Conservation (phyloP, 2,113 vertebrate genomes). For the Coregonus clupeaformis region DNA sequence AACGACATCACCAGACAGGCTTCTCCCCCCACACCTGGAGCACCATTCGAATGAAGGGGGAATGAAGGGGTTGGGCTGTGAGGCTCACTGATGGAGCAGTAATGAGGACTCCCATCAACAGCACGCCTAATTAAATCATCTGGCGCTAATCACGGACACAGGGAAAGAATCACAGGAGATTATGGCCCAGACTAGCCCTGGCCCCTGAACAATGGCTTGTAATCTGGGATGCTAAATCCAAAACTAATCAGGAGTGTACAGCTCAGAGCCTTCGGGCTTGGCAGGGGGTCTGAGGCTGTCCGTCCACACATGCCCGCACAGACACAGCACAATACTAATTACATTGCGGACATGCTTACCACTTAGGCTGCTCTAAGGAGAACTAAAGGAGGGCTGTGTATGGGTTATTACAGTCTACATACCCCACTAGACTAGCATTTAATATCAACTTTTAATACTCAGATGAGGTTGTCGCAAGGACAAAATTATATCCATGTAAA, state of each 20-base stretch:
- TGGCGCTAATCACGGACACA: conserved; percentile 57
- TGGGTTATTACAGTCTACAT: not conserved
- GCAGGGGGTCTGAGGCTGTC: conserved; percentile 15
- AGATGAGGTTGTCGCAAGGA: not conserved
- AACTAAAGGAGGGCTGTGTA: not conserved
- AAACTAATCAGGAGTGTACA: conserved; percentile 57
- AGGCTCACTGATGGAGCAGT: not conserved
- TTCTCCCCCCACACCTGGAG: too few relatives aligned
- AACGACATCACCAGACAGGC: too few relatives aligned
- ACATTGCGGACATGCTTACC: not conserved
- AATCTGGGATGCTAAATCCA: conserved; percentile 70
- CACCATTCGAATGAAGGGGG: too few relatives aligned
- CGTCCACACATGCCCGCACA: not conserved
- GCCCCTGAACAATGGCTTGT: conserved; percentile 62
- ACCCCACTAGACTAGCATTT: not conserved
- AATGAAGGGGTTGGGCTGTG: too few relatives aligned
- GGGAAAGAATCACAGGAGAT: conserved; percentile 62
- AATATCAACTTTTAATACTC: not conserved
- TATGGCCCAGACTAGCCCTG: conserved; percentile 46
- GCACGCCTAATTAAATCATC: conserved; percentile 68
- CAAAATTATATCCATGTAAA: not conserved
- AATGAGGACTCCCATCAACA: conserved; percentile 50
- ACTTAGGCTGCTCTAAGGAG: conserved; percentile 8
- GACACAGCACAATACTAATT: not conserved
- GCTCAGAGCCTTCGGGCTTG: conserved; percentile 33